phyloP scores from a whole-genome alignment of 1,140 invertebrate species.

The Nasonia longicornis region DNA sequence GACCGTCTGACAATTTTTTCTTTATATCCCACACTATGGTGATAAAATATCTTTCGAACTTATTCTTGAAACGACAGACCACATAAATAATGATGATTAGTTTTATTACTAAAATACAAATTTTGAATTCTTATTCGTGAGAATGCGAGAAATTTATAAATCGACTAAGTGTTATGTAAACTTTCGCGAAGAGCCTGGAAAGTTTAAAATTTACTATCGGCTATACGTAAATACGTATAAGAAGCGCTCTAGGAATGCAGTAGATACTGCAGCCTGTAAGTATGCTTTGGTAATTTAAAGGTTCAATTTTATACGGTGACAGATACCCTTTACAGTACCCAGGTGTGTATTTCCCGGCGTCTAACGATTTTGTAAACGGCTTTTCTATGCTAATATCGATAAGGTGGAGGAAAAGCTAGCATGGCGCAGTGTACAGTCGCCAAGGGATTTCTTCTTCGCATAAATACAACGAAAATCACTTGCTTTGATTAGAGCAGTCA shows the following conservation, averaged over 20 bases:
- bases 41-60: too few relatives aligned
- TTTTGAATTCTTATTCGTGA: too few relatives aligned
- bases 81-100: too few relatives aligned
- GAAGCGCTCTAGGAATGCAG: background rate
- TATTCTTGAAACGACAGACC: too few relatives aligned
- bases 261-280: conserved; percentile 27
- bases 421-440: conserved; percentile 49
- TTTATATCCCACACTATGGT: background rate
- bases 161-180: background rate
- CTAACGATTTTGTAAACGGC: conserved; percentile 68
- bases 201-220: background rate
- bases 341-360: conserved; percentile 60
- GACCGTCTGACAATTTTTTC: conserved; percentile 19
- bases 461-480: conserved; percentile 58
- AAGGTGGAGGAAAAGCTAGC: conserved; percentile 59
- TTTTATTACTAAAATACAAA: too few relatives aligned
- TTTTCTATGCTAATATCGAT: conserved; percentile 68
- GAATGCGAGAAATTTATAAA: too few relatives aligned
- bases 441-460: conserved; percentile 54
- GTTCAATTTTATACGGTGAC: conserved; percentile 59
- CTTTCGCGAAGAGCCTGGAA: background rate
- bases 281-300: conserved; percentile 58
- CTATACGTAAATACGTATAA: conserved; percentile 3
- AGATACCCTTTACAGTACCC: conserved; percentile 63
- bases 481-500: conserved; percentile 51